phyloP scores from a whole-genome alignment of 2,797 vertebrate species.

The Neopelma chrysocephalum region DNA sequence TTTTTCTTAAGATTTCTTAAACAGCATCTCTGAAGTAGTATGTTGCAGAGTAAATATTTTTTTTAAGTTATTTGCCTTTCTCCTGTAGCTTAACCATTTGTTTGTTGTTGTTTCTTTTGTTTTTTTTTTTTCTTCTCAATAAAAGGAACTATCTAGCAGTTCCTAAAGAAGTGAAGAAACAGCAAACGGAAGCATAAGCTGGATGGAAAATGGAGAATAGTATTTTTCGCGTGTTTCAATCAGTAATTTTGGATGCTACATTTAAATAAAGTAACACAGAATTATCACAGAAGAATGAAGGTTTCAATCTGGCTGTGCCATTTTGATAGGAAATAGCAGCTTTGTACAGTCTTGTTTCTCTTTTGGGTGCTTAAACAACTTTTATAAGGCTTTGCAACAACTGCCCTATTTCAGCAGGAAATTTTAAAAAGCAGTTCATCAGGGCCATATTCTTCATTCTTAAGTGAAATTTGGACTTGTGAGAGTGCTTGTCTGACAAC shows the following conservation, averaged over 20 bases:
- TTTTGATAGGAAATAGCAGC: neutral
- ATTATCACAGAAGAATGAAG: neutral
- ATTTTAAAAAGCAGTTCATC: neutral
- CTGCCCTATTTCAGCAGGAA: neutral
- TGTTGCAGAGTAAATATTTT: neutral
- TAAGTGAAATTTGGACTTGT: neutral
- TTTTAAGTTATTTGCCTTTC: neutral
- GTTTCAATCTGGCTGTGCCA: neutral
- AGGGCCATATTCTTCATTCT: neutral
- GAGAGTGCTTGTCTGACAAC: neutral
- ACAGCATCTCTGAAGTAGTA: neutral
- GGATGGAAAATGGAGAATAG: neutral
- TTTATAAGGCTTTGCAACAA: neutral
- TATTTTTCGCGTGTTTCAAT: neutral
- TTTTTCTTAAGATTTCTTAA: slow-evolving; percentile 5
- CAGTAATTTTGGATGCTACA: neutral
- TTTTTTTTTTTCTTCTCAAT: neutral
- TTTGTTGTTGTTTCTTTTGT: neutral
- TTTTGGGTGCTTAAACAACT: neutral
- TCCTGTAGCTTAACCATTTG: neutral
- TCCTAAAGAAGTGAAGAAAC: neutral
- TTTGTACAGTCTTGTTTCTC: neutral
- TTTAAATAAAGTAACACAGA: neutral
- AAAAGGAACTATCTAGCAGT: neutral
- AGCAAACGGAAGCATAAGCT: neutral